These are phyloP conservation scores for Artemia sinica DNA, from an alignment of 2,888 invertebrate genomes.

Conservation along the genomic window DNA sequence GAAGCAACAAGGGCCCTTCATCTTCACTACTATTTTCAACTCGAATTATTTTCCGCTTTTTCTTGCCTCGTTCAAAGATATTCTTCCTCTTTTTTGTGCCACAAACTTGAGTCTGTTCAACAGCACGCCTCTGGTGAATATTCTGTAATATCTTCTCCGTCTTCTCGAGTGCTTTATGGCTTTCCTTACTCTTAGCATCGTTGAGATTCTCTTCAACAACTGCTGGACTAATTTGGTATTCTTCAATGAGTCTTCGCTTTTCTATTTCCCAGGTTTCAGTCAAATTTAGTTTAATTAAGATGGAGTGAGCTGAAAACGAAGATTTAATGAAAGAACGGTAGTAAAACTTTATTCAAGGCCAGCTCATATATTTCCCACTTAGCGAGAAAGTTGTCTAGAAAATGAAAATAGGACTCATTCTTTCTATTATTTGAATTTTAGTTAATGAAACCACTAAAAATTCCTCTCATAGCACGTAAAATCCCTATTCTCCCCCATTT, in stretches of 20 bases:
- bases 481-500: no score
- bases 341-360: neutral
- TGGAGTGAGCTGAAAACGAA: constrained; percentile 1
- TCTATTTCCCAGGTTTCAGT: neutral
- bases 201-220: constrained; percentile 11
- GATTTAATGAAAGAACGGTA: neutral
- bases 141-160: constrained; percentile 13
- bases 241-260: constrained; percentile 5
- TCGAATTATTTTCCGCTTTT: neutral
- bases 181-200: neutral
- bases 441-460: no score
- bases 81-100: neutral
- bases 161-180: neutral
- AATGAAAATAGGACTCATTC: no score
- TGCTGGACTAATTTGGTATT: constrained; percentile 11
- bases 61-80: neutral
- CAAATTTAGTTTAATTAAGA: neutral
- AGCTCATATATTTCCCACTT: no score
- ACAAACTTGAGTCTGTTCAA: constrained; percentile 13
- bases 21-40: neutral
- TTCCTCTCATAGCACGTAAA: no score
- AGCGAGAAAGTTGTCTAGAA: no score
- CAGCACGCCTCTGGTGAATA: constrained; percentile 1
- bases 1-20: neutral
- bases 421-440: no score